These are phyloP conservation scores for Echeneis naucrates DNA, from an alignment of 2,797 vertebrate species.

Conservation along the genomic window DNA sequence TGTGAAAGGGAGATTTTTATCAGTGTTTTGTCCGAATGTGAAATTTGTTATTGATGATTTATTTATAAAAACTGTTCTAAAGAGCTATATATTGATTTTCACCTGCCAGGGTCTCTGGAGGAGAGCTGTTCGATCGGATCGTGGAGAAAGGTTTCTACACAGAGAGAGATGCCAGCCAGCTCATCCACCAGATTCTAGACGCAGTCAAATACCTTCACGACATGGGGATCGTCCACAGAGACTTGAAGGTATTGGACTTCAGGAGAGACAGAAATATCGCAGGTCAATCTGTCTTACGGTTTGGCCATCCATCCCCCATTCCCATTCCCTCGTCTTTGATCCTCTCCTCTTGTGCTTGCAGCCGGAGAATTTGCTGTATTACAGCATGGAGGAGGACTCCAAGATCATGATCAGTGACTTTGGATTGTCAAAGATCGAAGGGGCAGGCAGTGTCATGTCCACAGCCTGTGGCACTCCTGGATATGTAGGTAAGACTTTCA, in stretches of 20 bases:
- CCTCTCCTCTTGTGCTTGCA: constrained; percentile 57
- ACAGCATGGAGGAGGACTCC: constrained; percentile 96
- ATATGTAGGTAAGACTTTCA: constrained; percentile 90
- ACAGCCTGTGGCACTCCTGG: constrained; percentile 97
- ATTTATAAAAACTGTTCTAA: no score
- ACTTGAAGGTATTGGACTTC: constrained; percentile 89
- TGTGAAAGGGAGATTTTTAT: neutral
- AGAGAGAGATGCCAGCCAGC: constrained; percentile 94
- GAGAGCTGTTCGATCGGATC: constrained; percentile 96
- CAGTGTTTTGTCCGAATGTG: neutral
- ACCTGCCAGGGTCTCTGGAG: constrained; percentile 91
- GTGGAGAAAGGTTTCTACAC: constrained; percentile 99
- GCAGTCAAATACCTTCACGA: constrained; percentile 97
- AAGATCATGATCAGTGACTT: constrained; percentile 99
- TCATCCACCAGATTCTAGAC: constrained; percentile 96
- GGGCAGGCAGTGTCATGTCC: constrained; percentile 93
- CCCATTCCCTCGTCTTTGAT: neutral
- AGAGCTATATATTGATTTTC: no score
- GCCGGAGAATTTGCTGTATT: constrained; percentile 97
- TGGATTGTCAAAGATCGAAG: constrained; percentile 96
- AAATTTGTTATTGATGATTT: neutral
- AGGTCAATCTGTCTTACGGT: constrained; percentile 1
- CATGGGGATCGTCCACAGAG: constrained; percentile 95
- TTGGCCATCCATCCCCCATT: neutral
- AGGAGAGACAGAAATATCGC: neutral